Conservation (phyloP, 2,113 vertebrate genomes). For the Seriola quinqueradiata region DNA sequence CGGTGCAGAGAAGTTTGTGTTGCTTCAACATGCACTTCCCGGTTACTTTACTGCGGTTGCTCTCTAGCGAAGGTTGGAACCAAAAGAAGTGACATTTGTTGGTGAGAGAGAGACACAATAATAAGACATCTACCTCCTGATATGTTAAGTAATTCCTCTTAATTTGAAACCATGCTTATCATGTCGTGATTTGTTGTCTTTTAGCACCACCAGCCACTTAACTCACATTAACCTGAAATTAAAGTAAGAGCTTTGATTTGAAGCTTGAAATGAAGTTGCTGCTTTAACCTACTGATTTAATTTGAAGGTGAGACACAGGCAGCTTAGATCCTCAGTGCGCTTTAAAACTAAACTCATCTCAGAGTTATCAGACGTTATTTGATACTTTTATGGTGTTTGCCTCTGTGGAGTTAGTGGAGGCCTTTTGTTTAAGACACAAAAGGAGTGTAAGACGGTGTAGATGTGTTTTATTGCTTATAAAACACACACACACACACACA, state of each 20-base stretch:
- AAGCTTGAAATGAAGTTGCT: constrained; percentile 32
- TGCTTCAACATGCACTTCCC: background rate
- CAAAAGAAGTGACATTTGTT: background rate
- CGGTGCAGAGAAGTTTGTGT: background rate
- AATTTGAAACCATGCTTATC: constrained; percentile 10
- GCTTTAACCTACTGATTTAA: constrained; percentile 25
- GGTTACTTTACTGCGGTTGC: background rate
- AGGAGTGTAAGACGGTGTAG: background rate
- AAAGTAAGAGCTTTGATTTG: constrained; percentile 46
- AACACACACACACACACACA: background rate
- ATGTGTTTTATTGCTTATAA: background rate
- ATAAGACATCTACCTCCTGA: background rate
- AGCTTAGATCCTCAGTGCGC: constrained; percentile 9
- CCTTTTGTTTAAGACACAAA: constrained; percentile 15
- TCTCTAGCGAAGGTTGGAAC: background rate
- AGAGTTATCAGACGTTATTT: constrained; percentile 13
- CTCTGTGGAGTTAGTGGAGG: background rate
- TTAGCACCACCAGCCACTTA: constrained; percentile 22
- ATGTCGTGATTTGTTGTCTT: background rate
- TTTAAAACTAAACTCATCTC: background rate
- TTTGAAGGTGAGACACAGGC: constrained; percentile 28
- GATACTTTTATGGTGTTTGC: constrained; percentile 24
- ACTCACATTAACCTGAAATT: constrained; percentile 48
- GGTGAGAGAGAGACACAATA: background rate
- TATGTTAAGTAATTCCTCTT: background rate